A percentile compares a stretch with the other conserved stretches of the same genome.
These are phyloP conservation scores for Drosophila birchii DNA, from an alignment of 2,888 invertebrate genomes.

Conservation along the genomic window DNA sequence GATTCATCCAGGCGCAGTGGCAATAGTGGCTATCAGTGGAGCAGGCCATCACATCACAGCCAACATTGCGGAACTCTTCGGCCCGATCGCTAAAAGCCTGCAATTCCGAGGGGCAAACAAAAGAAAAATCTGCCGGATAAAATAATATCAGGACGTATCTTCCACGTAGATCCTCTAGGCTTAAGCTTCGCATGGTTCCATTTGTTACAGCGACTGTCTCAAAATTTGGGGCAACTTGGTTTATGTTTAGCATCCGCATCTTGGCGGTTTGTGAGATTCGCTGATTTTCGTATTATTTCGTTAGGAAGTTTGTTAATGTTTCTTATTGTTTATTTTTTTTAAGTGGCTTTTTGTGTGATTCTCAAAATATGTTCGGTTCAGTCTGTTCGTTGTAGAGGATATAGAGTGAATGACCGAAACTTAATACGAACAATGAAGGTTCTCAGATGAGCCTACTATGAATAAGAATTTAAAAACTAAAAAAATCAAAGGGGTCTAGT, in stretches of 20 bases:
- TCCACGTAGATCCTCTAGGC: slow-evolving; percentile 90
- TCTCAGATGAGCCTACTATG: background rate
- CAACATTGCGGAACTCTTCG: slow-evolving; percentile 91
- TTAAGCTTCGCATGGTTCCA: slow-evolving; percentile 18
- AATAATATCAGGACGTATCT: slow-evolving; percentile 95
- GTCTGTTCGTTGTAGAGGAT: background rate
- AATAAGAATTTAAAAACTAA: background rate
- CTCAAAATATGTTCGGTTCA: background rate
- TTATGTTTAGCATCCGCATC: slow-evolving; percentile 49
- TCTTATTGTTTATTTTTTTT: background rate
- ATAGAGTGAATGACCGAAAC: background rate
- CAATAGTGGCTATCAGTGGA: slow-evolving; percentile 98
- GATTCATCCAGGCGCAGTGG: slow-evolving; percentile 97
- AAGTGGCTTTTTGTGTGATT: background rate
- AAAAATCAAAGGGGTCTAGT: background rate
- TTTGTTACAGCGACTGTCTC: slow-evolving; percentile 45
- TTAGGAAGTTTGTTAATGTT: no score
- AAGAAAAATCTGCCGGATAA: slow-evolving; percentile 95
- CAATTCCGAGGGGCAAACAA: slow-evolving; percentile 96
- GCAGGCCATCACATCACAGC: slow-evolving; percentile 93
- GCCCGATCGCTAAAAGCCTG: slow-evolving; percentile 97
- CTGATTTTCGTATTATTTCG: background rate
- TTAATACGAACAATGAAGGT: background rate
- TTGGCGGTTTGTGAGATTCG: no score
- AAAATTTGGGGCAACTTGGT: slow-evolving; percentile 59